A percentile compares a stretch with the other conserved stretches of the same genome.
These are phyloP conservation scores for Selene dorsalis DNA, from an alignment of 2,797 vertebrate genomes.

Conservation along the genomic window DNA sequence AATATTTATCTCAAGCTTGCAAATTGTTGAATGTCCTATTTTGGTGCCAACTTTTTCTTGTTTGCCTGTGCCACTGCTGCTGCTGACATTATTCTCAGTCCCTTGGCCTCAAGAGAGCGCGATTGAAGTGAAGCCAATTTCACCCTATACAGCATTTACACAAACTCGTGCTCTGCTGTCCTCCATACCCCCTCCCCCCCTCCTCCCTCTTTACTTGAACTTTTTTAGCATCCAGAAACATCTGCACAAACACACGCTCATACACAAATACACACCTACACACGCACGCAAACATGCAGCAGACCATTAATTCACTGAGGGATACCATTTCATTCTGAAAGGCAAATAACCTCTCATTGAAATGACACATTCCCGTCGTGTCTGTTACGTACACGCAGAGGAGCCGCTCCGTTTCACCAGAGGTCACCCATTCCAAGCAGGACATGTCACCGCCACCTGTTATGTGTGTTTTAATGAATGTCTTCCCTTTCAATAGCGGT, in stretches of 20 bases:
- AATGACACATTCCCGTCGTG: conserved; percentile 37
- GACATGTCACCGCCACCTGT: conserved; percentile 67
- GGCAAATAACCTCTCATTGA: conserved; percentile 53
- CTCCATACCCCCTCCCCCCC: not conserved
- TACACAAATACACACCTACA: conserved; percentile 16
- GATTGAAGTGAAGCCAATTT: conserved; percentile 84
- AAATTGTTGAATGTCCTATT: conserved; percentile 77
- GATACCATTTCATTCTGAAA: conserved; percentile 55
- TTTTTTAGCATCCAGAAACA: conserved; percentile 52
- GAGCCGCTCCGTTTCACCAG: conserved; percentile 53
- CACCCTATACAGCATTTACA: conserved; percentile 77
- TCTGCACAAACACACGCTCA: conserved; percentile 35
- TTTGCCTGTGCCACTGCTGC: conserved; percentile 68
- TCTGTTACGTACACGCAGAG: conserved; percentile 50
- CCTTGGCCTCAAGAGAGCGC: conserved; percentile 74
- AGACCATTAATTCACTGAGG: conserved; percentile 46
- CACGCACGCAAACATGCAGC: conserved; percentile 9
- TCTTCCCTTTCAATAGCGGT: conserved; percentile 76
- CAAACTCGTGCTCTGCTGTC: conserved; percentile 66
- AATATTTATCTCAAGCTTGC: conserved; percentile 78
- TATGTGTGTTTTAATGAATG: conserved; percentile 76
- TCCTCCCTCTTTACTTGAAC: conserved; percentile 42
- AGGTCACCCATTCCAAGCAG: conserved; percentile 58
- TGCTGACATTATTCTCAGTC: conserved; percentile 74
- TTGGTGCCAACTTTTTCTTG: conserved; percentile 61